Base-by-base conservation (phyloP, 2,888 invertebrate species). In the Lepidochitona cinerea region DNA sequence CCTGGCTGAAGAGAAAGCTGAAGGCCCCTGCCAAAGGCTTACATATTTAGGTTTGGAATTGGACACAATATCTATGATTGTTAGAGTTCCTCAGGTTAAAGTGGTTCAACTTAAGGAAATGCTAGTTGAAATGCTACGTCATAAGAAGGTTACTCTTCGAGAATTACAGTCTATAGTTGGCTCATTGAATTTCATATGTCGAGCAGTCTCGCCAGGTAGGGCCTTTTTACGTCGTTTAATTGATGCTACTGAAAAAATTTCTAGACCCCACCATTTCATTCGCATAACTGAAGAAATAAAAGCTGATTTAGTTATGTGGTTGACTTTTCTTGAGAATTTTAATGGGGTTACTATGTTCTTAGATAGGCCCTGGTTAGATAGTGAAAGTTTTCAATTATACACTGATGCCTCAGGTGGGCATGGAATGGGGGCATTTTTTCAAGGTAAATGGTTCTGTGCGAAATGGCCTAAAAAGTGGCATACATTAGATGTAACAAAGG, bases 261-360 rank as follows among this genome's bases (percentile, higher is more conserved):
- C n/a, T n/a, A 65, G 33, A 23, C 65, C 65, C 6, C 36, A 65
- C 23, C 65, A 65, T 32, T 23, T 32, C 23, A 33, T 65, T 14
- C 26, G 65, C 5, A 23, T 65, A 14, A 65, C 32, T 33, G 7
- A 12, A 32, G 65, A 32, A 32, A 32, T 65, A 33, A 65, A 65
- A 65, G 7, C 33, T 32, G 65, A 32, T 35, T 32, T 65, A 7
- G 7, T 9, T 6, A 33, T 32, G 9, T 65, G 65, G 65, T 14
- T 9, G 33, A 65, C 29, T 14, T 65, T 65, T 14, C 18, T 33
- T 6, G 9, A 23, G 9, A 32, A 32, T 7, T 65, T 65, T 65
- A 65, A 65, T 65, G 65, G 65, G 18, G 69, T 37, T 26, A 59
- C 70, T 67, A 26, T 74, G 26, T 73, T 74, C 49, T 29, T 70